These are phyloP conservation scores for Aurelia coerulea DNA, from an alignment of 30 jellyfish, hydroid and myxozoan genomes.

Conservation along the genomic window DNA sequence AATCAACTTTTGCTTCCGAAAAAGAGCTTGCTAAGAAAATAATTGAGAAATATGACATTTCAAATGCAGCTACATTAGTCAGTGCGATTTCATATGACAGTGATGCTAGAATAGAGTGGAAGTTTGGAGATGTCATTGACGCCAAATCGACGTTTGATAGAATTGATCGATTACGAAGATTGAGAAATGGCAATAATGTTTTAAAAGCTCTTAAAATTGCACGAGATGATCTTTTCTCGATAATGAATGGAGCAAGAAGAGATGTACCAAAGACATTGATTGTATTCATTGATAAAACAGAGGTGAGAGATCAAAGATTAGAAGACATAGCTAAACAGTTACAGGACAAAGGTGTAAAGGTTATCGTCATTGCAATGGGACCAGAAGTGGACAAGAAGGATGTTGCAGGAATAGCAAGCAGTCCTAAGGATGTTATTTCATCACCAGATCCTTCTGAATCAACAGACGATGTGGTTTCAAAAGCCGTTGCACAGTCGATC, in stretches of 20 bases:
- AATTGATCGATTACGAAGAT: constrained; percentile 24
- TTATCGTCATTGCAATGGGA: constrained; percentile 77
- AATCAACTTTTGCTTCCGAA: constrained; percentile 28
- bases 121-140: constrained; percentile 32
- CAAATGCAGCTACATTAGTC: constrained; percentile 25
- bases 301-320: constrained; percentile 8
- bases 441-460: neutral
- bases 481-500: neutral
- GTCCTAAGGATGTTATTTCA: constrained; percentile 15
- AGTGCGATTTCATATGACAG: constrained; percentile 59
- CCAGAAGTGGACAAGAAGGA: constrained; percentile 25
- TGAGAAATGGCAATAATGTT: constrained; percentile 36
- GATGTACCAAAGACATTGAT: constrained; percentile 48
- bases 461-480: neutral
- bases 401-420: constrained; percentile 42
- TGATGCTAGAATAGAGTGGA: constrained; percentile 44
- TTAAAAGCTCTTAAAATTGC: constrained; percentile 47
- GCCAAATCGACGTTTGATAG: neutral
- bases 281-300: constrained; percentile 57
- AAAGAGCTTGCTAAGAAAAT: constrained; percentile 37
- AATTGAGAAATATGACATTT: constrained; percentile 18
- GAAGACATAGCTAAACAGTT: constrained; percentile 26
- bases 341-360: constrained; percentile 56
- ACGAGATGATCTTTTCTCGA: constrained; percentile 26
- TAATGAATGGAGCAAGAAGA: constrained; percentile 39